Evolutionary conservation across 2,113 vertebrate genomes (phyloP).

Genomic region (Notiomystis cincta): DNA sequence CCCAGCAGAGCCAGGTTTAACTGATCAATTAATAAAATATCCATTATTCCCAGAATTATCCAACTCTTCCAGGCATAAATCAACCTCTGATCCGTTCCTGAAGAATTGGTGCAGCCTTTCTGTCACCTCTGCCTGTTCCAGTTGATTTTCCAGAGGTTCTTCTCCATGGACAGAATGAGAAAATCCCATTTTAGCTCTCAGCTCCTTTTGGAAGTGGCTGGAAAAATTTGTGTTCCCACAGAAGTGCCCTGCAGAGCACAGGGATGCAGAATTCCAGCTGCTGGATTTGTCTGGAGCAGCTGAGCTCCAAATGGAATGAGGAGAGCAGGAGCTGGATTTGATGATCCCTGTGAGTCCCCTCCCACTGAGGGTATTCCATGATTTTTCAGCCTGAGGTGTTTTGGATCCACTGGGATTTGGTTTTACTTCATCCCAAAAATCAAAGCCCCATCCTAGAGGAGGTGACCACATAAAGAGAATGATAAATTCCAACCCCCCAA

Average conservation of each 20-base stretch:
- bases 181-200: background rate
- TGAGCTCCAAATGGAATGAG: background rate
- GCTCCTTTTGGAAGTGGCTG: background rate
- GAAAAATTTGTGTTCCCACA: background rate
- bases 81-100: background rate
- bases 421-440: background rate
- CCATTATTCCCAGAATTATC: background rate
- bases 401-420: no score
- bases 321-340: background rate
- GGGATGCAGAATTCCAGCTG: background rate
- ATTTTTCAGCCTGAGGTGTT: background rate
- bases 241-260: background rate
- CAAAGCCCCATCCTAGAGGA: background rate
- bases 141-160: conserved; percentile 3
- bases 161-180: background rate
- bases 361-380: background rate
- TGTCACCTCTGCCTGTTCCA: background rate
- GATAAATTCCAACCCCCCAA: background rate
- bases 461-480: background rate
- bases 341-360: background rate
- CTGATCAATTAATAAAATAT: background rate
- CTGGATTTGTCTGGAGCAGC: background rate
- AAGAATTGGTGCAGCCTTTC: background rate
- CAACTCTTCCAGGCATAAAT: background rate
- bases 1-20: background rate